Conservation (phyloP, 2,797 vertebrate species). For the Momotus momota region DNA sequence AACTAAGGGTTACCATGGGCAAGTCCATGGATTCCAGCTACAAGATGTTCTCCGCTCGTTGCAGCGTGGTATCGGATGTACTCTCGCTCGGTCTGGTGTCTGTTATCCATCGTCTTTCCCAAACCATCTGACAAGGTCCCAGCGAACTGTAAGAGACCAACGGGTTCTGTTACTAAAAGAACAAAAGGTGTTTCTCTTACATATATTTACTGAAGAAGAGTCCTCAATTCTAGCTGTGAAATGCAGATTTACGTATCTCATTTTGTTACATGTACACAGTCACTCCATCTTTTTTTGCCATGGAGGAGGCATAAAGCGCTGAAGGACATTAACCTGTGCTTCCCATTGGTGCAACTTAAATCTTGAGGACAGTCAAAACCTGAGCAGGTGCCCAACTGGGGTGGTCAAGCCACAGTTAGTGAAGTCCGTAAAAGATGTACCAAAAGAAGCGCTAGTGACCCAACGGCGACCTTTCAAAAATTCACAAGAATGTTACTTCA, state of each 20-base stretch:
- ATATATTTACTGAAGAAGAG: background rate
- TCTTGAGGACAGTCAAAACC: constrained; percentile 39
- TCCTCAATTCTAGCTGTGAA: background rate
- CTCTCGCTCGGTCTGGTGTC: constrained; percentile 94
- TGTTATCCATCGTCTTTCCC: constrained; percentile 97
- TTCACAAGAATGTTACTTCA: constrained; percentile 54
- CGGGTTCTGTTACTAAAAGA: background rate
- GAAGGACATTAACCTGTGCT: background rate
- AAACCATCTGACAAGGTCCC: constrained; percentile 94
- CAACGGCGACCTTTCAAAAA: constrained; percentile 45
- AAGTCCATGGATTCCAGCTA: constrained; percentile 96
- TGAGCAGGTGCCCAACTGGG: constrained; percentile 16
- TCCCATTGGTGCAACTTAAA: constrained; percentile 7
- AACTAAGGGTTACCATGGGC: constrained; percentile 87
- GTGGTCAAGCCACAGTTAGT: constrained; percentile 51
- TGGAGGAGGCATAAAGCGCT: background rate
- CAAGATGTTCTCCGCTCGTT: constrained; percentile 95
- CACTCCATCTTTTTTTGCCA: background rate
- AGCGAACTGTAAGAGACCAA: constrained; percentile 85
- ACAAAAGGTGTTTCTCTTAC: background rate
- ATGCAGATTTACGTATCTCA: background rate
- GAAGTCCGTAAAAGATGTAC: constrained; percentile 19
- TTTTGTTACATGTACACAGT: background rate
- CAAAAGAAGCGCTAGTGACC: constrained; percentile 55
- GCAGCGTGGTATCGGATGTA: constrained; percentile 96